Conservation (phyloP, 2,113 vertebrate genomes). For the Xiphorhynchus elegans region DNA sequence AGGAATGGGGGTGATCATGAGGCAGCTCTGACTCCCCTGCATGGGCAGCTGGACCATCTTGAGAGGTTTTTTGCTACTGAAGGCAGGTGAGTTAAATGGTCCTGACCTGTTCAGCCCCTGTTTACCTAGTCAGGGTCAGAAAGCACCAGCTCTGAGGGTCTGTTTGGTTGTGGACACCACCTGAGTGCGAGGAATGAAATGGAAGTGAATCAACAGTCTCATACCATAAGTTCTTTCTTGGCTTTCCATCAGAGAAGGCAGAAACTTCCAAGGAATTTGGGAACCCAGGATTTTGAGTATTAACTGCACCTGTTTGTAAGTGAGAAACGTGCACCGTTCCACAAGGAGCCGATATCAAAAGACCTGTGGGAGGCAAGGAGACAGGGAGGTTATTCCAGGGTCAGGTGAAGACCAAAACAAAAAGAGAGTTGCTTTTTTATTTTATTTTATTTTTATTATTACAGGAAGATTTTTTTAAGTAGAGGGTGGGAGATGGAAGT, state of each 20-base stretch:
- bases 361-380: conserved; percentile 44
- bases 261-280: conserved; percentile 56
- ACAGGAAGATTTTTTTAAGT: conserved; percentile 47
- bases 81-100: background rate
- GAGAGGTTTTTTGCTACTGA: background rate
- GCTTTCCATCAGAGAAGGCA: conserved; percentile 67
- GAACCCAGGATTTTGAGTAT: conserved; percentile 51
- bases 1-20: background rate
- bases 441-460: conserved; percentile 30
- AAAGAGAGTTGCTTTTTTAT: conserved; percentile 2
- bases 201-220: conserved; percentile 52
- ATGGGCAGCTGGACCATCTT: background rate
- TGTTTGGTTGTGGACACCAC: conserved; percentile 19
- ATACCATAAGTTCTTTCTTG: conserved; percentile 58
- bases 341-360: conserved; percentile 67
- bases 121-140: background rate
- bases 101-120: background rate
- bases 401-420: conserved; percentile 66
- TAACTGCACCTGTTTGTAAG: conserved; percentile 60
- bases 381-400: conserved; percentile 63
- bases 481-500: conserved; percentile 43
- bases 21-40: background rate
- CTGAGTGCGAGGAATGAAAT: conserved; percentile 8
- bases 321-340: conserved; percentile 36
- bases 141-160: background rate